Base-by-base conservation (phyloP, 2,888 invertebrate species). In the Drosophila histrio region DNA sequence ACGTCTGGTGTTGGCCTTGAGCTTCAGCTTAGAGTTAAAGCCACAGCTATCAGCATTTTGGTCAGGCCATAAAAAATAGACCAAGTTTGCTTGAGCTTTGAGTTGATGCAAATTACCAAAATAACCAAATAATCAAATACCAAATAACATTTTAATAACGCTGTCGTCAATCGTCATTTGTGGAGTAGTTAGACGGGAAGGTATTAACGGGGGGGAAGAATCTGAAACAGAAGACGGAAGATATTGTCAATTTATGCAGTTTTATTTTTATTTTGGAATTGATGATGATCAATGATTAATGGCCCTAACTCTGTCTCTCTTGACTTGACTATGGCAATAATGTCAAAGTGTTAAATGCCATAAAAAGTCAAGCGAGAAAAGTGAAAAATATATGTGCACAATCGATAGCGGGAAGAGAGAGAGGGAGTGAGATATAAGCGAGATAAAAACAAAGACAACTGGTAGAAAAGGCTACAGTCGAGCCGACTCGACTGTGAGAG, bases 341-440 rank as follows among this genome's bases (percentile, higher is more conserved):
- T 86, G 83, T 86, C 88, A 84, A 75, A 85, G 77, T 86, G 86
- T 62, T 87, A 87, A 87, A 72, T 68, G 86, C 61, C 86, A 77
- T 49, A 34, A 62, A 58, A 56, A 44, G 30, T 22, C 46, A 57
- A 46, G 62, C 43, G 44, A 60, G 61, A 77, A 81, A 73, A 61
- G 68, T 44, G 50, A 63, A 39, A 43, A 53, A 21, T 22, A 53
- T n/a, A n/a, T n/a, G n/a, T n/a, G n/a, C 15, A 21, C 30, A 47
- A 13, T 17, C 21, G 13, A 3, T 7, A n/a, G n/a, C 8, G 2
- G 1, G 1, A 4, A 6, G 21, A n/a, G 19, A 46, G 41, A 36
- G n/a, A 13, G 47, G 30, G 28, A 7, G 7, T 39, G 28, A 30
- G 47, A 58, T 19, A 41, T 38, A 44, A 9, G 21, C 2, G 6